Evolutionary conservation across 2,797 vertebrate species (phyloP).

Genomic region (Distichodus sexfasciatus): DNA sequence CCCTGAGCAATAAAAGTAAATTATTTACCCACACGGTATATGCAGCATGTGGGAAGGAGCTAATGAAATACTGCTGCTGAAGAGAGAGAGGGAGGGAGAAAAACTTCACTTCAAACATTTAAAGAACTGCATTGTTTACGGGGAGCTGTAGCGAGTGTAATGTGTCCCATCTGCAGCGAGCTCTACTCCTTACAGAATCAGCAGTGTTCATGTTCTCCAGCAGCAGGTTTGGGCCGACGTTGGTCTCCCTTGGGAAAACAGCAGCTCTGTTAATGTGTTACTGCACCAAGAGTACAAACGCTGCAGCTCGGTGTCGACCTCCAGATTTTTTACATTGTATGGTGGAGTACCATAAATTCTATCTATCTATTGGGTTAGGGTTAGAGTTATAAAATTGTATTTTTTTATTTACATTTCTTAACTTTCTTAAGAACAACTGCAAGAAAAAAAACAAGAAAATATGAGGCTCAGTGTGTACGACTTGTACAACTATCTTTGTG

Average conservation of each 20-base stretch:
- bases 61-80: slow-evolving; percentile 34
- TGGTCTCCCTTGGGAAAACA: slow-evolving; percentile 54
- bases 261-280: slow-evolving; percentile 1
- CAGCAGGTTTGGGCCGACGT: slow-evolving; percentile 23
- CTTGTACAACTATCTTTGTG: too few species aligned
- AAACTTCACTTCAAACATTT: slow-evolving; percentile 36
- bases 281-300: too few species aligned
- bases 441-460: too few species aligned
- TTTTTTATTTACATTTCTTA: too few species aligned
- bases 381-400: too few species aligned
- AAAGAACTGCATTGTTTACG: slow-evolving; percentile 54
- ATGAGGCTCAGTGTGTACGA: too few species aligned
- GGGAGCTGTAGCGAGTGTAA: slow-evolving; percentile 54
- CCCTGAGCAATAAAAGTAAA: not conserved
- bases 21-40: slow-evolving; percentile 22
- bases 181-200: slow-evolving; percentile 35
- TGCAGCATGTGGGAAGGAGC: slow-evolving; percentile 38
- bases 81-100: slow-evolving; percentile 55
- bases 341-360: too few species aligned
- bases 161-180: slow-evolving; percentile 63
- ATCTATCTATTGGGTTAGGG: too few species aligned
- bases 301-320: too few species aligned
- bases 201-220: slow-evolving; percentile 42
- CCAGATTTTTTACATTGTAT: too few species aligned
- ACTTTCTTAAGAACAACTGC: too few species aligned